A percentile compares a stretch with the other conserved stretches of the same genome.
phyloP scores from a whole-genome alignment of 2,113 vertebrate species.

The Struthio camelus region DNA sequence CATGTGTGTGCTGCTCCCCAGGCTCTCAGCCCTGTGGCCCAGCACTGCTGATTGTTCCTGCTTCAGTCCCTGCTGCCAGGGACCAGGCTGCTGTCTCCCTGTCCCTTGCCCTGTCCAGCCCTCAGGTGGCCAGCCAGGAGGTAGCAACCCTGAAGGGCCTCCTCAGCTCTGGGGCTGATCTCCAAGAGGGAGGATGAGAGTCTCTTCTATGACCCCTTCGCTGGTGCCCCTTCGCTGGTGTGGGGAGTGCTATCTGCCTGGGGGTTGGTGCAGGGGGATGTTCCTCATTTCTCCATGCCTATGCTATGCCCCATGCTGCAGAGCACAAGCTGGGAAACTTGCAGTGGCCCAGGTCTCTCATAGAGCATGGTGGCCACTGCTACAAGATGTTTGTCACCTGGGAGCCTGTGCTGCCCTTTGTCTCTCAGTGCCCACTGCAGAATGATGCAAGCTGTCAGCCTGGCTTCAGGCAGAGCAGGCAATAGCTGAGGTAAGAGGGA shows the following conservation, averaged over 20 bases:
- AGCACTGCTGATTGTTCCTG: too few species aligned
- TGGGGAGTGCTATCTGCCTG: too few species aligned
- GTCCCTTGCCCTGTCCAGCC: not conserved
- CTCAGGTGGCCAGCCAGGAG: not conserved
- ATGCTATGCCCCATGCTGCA: too few species aligned
- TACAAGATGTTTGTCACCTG: not conserved
- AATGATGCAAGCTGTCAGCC: rapidly evolving
- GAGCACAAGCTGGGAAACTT: not conserved
- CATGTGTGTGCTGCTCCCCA: rapidly evolving
- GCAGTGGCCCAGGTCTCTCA: rapidly evolving
- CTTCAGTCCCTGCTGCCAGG: rapidly evolving
- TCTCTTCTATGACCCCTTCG: too few species aligned
- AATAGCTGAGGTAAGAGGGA: too few species aligned
- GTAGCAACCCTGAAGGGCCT: not conserved
- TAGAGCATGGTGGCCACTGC: not conserved
- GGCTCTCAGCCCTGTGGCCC: too few species aligned
- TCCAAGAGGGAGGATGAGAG: too few species aligned
- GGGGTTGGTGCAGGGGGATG: rapidly evolving
- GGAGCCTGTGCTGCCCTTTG: not conserved
- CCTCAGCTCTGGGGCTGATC: not conserved
- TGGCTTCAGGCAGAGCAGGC: not conserved
- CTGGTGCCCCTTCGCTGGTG: too few species aligned
- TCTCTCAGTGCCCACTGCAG: not conserved
- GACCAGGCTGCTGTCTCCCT: not conserved
- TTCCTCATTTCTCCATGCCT: not conserved